Evolutionary conservation across 2,113 vertebrate species (phyloP).

Genomic region (Rhizomys pruinosus): DNA sequence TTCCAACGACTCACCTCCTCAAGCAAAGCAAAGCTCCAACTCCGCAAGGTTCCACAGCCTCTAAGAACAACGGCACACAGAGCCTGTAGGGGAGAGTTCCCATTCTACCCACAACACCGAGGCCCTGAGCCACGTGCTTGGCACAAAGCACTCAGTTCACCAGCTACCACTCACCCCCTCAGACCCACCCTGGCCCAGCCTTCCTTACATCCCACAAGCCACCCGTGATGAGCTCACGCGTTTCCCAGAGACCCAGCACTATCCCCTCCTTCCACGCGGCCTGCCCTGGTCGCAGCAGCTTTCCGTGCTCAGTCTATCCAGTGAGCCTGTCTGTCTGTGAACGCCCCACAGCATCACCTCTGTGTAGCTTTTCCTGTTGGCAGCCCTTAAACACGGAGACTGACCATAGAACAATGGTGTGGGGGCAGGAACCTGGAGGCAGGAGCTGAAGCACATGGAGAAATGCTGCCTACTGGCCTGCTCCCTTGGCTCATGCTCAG

Average conservation of each 20-base stretch:
- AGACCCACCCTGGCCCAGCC: neutral
- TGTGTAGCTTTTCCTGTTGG: neutral
- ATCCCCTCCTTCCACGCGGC: too few species aligned
- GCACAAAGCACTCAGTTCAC: neutral
- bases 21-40: neutral
- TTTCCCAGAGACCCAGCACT: too few species aligned
- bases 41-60: neutral
- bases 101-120: too few species aligned
- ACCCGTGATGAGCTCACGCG: too few species aligned
- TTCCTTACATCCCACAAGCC: neutral
- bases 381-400: neutral
- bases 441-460: too few species aligned
- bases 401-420: too few species aligned
- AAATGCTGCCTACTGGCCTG: too few species aligned
- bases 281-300: neutral
- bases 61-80: too few species aligned
- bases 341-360: neutral
- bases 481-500: too few species aligned
- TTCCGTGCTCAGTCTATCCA: neutral
- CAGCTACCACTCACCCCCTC: neutral
- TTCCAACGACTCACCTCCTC: neutral
- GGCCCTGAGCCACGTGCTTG: neutral
- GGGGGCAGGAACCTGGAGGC: too few species aligned
- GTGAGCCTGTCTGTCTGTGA: neutral
- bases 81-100: too few species aligned